Conservation (phyloP, 2,888 invertebrate genomes). For the Tupiocoris notatus region DNA sequence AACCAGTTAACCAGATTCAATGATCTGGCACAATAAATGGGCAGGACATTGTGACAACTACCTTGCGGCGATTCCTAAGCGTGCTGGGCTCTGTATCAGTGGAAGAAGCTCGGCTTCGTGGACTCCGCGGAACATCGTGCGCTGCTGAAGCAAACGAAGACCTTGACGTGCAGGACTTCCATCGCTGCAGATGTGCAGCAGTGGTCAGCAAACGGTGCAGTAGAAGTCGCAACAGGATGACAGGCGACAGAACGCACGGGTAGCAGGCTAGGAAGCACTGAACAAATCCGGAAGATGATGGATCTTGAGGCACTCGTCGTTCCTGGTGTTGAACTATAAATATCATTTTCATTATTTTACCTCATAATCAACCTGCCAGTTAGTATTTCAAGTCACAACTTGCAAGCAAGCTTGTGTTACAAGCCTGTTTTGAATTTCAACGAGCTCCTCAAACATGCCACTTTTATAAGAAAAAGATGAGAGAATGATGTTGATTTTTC, state of each 20-base stretch:
- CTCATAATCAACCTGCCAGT: too few relatives aligned
- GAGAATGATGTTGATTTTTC: too few relatives aligned
- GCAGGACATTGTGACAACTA: conserved; percentile 43
- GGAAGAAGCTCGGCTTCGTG: conserved; percentile 54
- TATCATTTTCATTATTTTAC: too few relatives aligned
- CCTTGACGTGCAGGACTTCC: conserved; percentile 55
- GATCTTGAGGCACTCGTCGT: conserved; percentile 51
- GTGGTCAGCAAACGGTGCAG: conserved; percentile 60
- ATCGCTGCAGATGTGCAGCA: conserved; percentile 56
- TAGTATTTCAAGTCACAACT: too few relatives aligned
- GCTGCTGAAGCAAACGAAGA: conserved; percentile 56
- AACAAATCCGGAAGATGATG: conserved; percentile 52
- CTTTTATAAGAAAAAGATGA: too few relatives aligned
- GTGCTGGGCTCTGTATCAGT: conserved; percentile 55
- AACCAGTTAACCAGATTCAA: neutral
- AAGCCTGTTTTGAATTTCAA: too few relatives aligned
- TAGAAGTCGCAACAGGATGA: conserved; percentile 59
- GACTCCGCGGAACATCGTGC: conserved; percentile 53
- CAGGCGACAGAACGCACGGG: conserved; percentile 59
- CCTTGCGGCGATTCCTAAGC: conserved; percentile 54
- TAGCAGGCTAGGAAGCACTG: conserved; percentile 55
- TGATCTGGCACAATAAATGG: neutral
- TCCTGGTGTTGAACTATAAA: conserved; percentile 42
- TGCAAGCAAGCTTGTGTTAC: too few relatives aligned
- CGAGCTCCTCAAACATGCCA: too few relatives aligned